phyloP scores from a whole-genome alignment of 2,113 vertebrate species.

The Aptenodytes patagonicus region DNA sequence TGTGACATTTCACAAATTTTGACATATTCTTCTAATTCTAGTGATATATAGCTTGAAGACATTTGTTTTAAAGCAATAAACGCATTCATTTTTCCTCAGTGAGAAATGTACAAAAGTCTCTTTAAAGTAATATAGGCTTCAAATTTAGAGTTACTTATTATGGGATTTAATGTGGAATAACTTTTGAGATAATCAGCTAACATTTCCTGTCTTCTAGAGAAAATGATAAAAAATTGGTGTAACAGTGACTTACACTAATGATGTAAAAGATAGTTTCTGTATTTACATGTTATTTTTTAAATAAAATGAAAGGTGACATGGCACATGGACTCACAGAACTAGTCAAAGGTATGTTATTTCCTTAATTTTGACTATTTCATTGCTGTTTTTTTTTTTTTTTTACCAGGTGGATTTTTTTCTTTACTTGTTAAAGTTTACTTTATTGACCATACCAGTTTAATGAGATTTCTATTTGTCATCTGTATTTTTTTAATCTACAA shows the following conservation, averaged over 20 bases:
- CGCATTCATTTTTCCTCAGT: not conserved
- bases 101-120: not conserved
- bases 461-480: not conserved
- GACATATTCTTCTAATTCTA: not conserved
- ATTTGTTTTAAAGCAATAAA: not conserved
- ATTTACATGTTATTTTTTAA: not conserved
- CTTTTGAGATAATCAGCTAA: not conserved
- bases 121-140: not conserved
- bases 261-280: not conserved
- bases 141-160: not conserved
- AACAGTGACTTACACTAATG: not conserved
- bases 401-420: not conserved
- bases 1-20: not conserved
- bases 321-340: not conserved
- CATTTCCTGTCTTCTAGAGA: not conserved
- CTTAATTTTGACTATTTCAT: not conserved
- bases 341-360: not conserved
- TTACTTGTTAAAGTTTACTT: not conserved
- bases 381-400: not conserved
- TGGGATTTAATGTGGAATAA: not conserved
- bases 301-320: not conserved
- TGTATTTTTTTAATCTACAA: not conserved
- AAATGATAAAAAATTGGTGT: not conserved
- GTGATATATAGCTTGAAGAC: not conserved
- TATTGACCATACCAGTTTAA: not conserved